Evolutionary conservation across 2,888 invertebrate genomes (phyloP).

Genomic region (Fabriciana adippe): DNA sequence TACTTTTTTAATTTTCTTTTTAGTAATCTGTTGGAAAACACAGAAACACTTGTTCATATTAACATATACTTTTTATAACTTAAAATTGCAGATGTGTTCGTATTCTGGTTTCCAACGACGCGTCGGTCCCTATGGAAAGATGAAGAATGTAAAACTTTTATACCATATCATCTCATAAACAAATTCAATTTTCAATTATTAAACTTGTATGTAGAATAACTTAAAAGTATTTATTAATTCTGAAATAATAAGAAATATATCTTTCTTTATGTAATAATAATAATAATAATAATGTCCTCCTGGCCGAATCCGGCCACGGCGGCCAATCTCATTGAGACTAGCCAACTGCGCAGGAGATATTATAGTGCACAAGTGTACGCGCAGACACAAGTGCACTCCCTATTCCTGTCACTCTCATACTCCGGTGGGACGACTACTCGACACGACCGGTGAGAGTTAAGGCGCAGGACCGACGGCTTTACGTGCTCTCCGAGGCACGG

Average conservation of each 20-base stretch:
- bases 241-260: background rate
- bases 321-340: no score
- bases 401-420: no score
- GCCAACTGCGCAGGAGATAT: no score
- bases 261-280: no score
- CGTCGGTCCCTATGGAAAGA: background rate
- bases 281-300: no score
- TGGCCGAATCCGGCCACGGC: no score
- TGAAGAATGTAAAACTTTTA: constrained; percentile 3
- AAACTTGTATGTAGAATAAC: background rate
- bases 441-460: no score
- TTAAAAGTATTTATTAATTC: background rate
- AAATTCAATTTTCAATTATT: background rate
- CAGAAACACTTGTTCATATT: background rate
- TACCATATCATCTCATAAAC: background rate
- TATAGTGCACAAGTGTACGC: no score
- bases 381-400: no score
- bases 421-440: no score
- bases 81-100: constrained; percentile 9
- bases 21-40: background rate
- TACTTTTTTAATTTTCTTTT: background rate
- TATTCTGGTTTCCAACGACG: background rate
- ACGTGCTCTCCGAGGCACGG: no score
- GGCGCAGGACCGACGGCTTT: no score
- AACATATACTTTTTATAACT: constrained; percentile 11